Conservation (phyloP, 35 echinoderm and acorn worm genomes). For the Patiria miniata region DNA sequence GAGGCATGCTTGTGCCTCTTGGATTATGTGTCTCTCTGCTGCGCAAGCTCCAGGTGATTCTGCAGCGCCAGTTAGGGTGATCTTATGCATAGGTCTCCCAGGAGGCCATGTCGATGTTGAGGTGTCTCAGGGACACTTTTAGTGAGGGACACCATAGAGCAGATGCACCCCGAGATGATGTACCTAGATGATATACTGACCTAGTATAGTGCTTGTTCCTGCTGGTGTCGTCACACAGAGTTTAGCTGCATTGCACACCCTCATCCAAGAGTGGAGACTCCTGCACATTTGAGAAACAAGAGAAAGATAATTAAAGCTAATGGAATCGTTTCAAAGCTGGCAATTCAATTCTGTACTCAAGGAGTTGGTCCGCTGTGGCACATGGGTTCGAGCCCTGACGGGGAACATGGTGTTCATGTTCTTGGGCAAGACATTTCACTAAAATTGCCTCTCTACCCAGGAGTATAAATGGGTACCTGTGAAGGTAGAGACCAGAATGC, state of each 20-base stretch:
- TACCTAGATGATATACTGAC: neutral
- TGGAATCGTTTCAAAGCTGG: no score
- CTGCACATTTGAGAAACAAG: slow-evolving; percentile 1
- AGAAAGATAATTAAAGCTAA: neutral
- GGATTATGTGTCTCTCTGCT: no score
- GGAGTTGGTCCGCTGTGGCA: no score
- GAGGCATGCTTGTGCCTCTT: no score
- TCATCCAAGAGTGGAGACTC: slow-evolving; percentile 16
- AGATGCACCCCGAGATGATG: neutral
- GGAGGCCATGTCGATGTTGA: neutral
- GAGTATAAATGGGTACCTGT: no score
- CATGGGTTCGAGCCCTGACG: neutral
- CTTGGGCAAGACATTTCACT: no score
- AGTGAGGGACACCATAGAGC: neutral
- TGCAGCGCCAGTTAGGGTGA: no score
- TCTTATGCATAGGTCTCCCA: neutral
- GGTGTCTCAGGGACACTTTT: neutral
- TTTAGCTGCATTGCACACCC: slow-evolving; percentile 34
- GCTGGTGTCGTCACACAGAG: slow-evolving; percentile 9
- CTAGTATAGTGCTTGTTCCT: slow-evolving; percentile 34
- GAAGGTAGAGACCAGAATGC: no score
- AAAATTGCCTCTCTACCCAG: no score
- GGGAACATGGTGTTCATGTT: no score
- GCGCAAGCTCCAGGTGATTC: no score
- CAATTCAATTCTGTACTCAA: no score